These are phyloP conservation scores for Formica selysi DNA, from an alignment of 1,140 invertebrate species.

Conservation along the genomic window DNA sequence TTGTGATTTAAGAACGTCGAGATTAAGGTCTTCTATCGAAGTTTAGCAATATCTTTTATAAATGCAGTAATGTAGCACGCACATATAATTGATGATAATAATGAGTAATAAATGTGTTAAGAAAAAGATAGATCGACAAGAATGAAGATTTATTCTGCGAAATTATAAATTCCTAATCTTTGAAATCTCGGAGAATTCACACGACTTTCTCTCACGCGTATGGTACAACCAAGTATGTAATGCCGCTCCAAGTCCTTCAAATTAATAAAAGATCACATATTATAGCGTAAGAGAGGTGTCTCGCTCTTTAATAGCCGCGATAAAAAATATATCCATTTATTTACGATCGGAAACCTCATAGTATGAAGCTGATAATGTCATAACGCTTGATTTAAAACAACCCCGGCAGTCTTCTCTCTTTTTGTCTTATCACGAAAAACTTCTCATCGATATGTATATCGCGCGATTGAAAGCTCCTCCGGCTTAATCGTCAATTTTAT, in stretches of 20 bases:
- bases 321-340: constrained; percentile 16
- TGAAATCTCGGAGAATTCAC: neutral
- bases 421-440: neutral
- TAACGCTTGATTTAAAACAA: constrained; percentile 24
- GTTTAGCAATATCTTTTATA: neutral
- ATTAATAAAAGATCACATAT: constrained; percentile 18
- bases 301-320: neutral
- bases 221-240: neutral
- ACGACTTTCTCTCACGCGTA: neutral
- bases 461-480: too few relatives aligned
- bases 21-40: neutral
- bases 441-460: neutral
- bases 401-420: constrained; percentile 14
- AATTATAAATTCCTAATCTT: neutral
- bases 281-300: constrained; percentile 14
- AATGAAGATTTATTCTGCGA: neutral
- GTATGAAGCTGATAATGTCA: neutral
- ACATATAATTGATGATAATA: neutral
- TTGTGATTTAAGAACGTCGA: constrained; percentile 11
- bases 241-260: constrained; percentile 11
- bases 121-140: neutral
- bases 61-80: neutral
- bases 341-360: constrained; percentile 10
- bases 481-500: too few relatives aligned
- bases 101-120: neutral